Evolutionary conservation across 2,113 vertebrate species (phyloP), one percentile per base, ranked within the genome.

Genomic region (Xiphophorus maculatus): DNA sequence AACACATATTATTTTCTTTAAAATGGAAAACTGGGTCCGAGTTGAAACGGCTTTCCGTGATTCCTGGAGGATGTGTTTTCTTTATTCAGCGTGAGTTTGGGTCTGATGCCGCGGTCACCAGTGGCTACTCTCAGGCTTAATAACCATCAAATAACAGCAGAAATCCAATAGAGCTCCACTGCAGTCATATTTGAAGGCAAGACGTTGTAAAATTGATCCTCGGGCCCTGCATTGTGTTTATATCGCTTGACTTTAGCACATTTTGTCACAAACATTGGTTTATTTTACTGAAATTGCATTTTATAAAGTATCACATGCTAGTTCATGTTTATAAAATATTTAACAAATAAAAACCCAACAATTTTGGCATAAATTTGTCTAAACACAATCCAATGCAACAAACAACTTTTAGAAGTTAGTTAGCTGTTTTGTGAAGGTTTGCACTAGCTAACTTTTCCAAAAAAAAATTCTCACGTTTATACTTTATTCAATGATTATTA

Each of bases 121-220:
- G 77, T 77, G 75, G 82, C 74, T 63, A 44, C 73, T 76, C 75
- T 63, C 79, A 8, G 51, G 68, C 70, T 81, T 80, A 85, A 81
- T 82, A 82, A 73, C 76, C 61, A 58, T 80, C 73, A 63, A 69
- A 81, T 76, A 83, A 77, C 69, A 67, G 58, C 76, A 69, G 63
- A 75, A 84, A 88, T 83, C 70, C 77, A 80, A 84, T 40, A 74
- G 69, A 64, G 77, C 79, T 78, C 63, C 42, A 81, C 81, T 74
- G 71, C 71, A 65, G 75, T 66, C 3, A n/a, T 25, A 25, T 51
- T 60, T 6, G 19, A 79, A 76, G 74, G 76, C 77, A 81, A 88
- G 84, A 73, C 48, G 0, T 70, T 70, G 22, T 77, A 73, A 88
- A 90, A 81, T 65, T 1, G 58, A 69, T 79, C 37, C 15, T 65